These are phyloP conservation scores for Melinaea marsaeus DNA, from an alignment of 2,888 invertebrate genomes.

Conservation along the genomic window DNA sequence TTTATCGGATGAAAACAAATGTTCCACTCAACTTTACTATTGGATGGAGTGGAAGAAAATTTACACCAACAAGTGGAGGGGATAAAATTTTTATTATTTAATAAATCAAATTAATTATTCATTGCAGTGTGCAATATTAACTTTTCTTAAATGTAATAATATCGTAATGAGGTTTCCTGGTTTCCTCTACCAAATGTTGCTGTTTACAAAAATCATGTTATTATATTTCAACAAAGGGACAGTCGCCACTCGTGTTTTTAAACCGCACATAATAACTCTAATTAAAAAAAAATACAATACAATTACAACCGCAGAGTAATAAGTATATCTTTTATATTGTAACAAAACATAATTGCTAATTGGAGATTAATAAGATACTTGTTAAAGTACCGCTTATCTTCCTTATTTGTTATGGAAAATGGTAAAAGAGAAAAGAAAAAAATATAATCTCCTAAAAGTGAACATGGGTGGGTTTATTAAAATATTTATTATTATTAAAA, in stretches of 20 bases:
- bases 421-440: conserved; percentile 1
- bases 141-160: conserved; percentile 2
- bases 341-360: conserved; percentile 33
- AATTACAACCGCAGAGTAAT: conserved; percentile 59
- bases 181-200: conserved; percentile 24
- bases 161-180: conserved; percentile 9
- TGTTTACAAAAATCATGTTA: conserved; percentile 42
- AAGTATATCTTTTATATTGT: conserved; percentile 39
- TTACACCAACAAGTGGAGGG: no score
- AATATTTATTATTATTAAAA: no score
- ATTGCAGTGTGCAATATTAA: neutral
- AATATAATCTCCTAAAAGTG: neutral
- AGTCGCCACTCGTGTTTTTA: conserved; percentile 35
- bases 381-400: conserved; percentile 34
- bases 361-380: conserved; percentile 42
- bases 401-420: conserved; percentile 9
- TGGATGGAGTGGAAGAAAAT: no score
- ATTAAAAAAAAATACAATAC: conserved; percentile 47
- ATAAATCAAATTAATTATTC: no score
- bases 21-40: no score
- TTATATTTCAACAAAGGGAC: conserved; percentile 44
- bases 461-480: neutral
- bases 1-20: conserved; percentile 42
- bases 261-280: conserved; percentile 48
- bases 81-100: no score